phyloP scores from a whole-genome alignment of 2,888 invertebrate genomes.

The Patella pellucida region DNA sequence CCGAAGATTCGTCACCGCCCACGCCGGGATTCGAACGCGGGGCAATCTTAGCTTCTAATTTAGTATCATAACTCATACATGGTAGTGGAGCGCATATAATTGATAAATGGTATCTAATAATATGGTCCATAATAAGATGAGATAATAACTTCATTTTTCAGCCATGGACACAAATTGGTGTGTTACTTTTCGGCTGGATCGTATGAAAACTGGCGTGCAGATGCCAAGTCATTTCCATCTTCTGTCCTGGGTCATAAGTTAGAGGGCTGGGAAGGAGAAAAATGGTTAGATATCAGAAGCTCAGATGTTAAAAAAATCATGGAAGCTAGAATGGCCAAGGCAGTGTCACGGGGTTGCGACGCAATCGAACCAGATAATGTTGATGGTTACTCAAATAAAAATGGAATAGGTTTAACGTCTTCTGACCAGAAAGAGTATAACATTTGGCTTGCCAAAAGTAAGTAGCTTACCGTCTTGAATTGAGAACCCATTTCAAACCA shows the following conservation, averaged over 20 bases:
- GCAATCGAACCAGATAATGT: conserved; percentile 54
- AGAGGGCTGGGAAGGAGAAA: conserved; percentile 42
- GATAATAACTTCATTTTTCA: conserved; percentile 25
- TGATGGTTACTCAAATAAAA: conserved; percentile 41
- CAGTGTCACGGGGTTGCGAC: conserved; percentile 44
- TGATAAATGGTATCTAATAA: no score
- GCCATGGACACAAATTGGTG: conserved; percentile 43
- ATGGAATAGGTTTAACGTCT: conserved; percentile 35
- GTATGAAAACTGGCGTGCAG: conserved; percentile 41
- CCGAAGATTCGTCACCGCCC: no score
- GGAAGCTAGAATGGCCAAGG: conserved; percentile 38
- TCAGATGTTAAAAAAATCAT: conserved; percentile 31
- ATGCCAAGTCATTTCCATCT: conserved; percentile 37
- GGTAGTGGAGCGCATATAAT: no score
- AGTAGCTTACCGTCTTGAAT: background rate
- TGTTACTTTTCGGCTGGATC: conserved; percentile 53
- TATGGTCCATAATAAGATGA: no score
- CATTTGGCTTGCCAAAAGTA: conserved; percentile 43
- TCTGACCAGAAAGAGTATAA: conserved; percentile 46
- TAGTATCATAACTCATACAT: no score
- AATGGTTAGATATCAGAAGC: conserved; percentile 43
- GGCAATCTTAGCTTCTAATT: no score
- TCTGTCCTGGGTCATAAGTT: conserved; percentile 40
- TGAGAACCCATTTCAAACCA: no score
- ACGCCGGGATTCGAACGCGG: background rate